Percentiles rank a stretch among this genome's conserved stretches.
Evolutionary conservation across 2,113 vertebrate species (phyloP).

Genomic region (Galbula dea): DNA sequence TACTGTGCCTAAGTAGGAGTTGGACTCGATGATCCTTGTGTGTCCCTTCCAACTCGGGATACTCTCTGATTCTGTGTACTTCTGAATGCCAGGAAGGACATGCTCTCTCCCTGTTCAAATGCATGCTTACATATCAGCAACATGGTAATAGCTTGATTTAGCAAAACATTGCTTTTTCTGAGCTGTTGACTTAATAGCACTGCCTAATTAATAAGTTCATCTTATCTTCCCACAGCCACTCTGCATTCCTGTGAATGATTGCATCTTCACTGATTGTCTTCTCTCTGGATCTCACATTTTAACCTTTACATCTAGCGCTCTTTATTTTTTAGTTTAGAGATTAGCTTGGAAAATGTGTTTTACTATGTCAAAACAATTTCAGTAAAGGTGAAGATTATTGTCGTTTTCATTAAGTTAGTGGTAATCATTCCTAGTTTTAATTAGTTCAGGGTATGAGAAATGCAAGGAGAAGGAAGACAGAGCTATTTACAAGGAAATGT

Average conservation of each 20-base stretch:
- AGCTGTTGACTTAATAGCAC: neutral
- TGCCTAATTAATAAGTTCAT: neutral
- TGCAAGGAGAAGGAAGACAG: neutral
- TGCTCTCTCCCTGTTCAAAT: neutral
- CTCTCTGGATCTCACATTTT: neutral
- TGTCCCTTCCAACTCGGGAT: too few relatives aligned
- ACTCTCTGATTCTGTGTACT: too few relatives aligned
- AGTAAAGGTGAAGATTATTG: neutral
- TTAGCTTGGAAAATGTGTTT: neutral
- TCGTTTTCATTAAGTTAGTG: neutral
- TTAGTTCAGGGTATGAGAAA: neutral
- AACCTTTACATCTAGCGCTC: neutral
- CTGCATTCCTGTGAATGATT: neutral
- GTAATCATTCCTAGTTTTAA: slow-evolving; percentile 21
- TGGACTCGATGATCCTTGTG: too few relatives aligned
- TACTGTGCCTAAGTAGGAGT: too few relatives aligned
- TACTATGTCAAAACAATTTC: neutral
- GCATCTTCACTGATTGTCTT: neutral
- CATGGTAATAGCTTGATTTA: neutral
- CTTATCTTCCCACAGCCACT: neutral
- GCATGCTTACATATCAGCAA: neutral
- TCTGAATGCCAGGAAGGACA: neutral
- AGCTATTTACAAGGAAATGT: neutral
- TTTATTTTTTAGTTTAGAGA: neutral
- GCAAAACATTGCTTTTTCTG: neutral